These are phyloP conservation scores for Tupaia tana DNA, from an alignment of 2,113 vertebrate genomes.

Conservation along the genomic window DNA sequence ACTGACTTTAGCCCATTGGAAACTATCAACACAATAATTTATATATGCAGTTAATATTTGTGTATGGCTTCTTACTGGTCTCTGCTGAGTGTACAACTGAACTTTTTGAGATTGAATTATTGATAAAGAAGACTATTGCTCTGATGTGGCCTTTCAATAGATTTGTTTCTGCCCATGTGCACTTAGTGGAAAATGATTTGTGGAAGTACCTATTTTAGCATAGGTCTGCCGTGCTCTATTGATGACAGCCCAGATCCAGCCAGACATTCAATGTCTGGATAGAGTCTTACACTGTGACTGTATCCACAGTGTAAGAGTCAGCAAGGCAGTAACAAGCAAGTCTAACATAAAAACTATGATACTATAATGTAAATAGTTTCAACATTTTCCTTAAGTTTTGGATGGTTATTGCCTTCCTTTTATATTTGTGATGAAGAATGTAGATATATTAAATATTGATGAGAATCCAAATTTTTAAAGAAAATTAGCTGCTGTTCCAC, in stretches of 20 bases:
- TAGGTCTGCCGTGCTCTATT: not conserved
- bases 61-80: not conserved
- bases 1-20: not conserved
- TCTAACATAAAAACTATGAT: not conserved
- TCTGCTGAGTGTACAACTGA: slow-evolving; percentile 47
- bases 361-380: not conserved
- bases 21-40: not conserved
- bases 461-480: slow-evolving; percentile 27
- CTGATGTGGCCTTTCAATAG: slow-evolving; percentile 35
- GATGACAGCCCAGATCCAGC: not conserved
- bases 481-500: slow-evolving; percentile 20
- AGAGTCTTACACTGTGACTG: too few species aligned
- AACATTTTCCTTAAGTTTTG: not conserved
- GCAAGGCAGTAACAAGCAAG: not conserved
- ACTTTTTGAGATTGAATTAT: slow-evolving; percentile 48
- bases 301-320: not conserved
- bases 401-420: not conserved
- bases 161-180: not conserved
- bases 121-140: not conserved
- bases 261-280: too few species aligned
- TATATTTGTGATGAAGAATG: not conserved
- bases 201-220: not conserved
- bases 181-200: not conserved
- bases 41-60: not conserved
- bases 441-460: not conserved